These are phyloP conservation scores for Matsumyia berberina DNA, from an alignment of 2,888 invertebrate genomes.

Conservation along the genomic window DNA sequence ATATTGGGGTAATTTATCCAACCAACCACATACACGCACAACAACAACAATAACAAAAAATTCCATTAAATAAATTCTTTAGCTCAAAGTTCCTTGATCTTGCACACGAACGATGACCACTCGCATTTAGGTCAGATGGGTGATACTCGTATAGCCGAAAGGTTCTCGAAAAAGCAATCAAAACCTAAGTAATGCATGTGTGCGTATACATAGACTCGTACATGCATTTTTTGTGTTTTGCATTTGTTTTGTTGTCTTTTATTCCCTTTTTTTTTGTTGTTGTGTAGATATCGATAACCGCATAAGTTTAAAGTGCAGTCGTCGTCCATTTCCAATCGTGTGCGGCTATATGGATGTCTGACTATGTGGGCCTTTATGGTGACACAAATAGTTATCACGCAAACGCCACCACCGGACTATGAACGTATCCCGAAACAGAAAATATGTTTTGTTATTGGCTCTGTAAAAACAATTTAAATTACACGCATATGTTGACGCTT, in stretches of 20 bases:
- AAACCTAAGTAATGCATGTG: conserved; percentile 29
- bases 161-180: conserved; percentile 51
- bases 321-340: conserved; percentile 35
- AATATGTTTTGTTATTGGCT: conserved; percentile 29
- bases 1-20: conserved; percentile 24
- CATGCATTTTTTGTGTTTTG: conserved; percentile 39
- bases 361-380: conserved; percentile 43
- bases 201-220: conserved; percentile 9
- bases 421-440: conserved; percentile 4
- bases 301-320: conserved; percentile 51
- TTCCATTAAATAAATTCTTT: conserved; percentile 54
- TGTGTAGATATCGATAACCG: conserved; percentile 36
- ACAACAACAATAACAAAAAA: conserved; percentile 5
- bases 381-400: conserved; percentile 56
- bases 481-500: conserved; percentile 45
- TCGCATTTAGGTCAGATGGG: conserved; percentile 64
- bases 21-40: conserved; percentile 12
- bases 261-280: not conserved
- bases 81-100: conserved; percentile 60
- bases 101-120: conserved; percentile 38
- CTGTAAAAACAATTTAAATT: conserved; percentile 31
- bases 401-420: not conserved
- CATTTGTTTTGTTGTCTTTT: conserved; percentile 11
- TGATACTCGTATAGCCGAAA: conserved; percentile 61
- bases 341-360: not conserved